Evolutionary conservation across 2,888 invertebrate species (phyloP), one percentile per base, ranked within the genome.

Genomic region (Andrena hattorfiana): DNA sequence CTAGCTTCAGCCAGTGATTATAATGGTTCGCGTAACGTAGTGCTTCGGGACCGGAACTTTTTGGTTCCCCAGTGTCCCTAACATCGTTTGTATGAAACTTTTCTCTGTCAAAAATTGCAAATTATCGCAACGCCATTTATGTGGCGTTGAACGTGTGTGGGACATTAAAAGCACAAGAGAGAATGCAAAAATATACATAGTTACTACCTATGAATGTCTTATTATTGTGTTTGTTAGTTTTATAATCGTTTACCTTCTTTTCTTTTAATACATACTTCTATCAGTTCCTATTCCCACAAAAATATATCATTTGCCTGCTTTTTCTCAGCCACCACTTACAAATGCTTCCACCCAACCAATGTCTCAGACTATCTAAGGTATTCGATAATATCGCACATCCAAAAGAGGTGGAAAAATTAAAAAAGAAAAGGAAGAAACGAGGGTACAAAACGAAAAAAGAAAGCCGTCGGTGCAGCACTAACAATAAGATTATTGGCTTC

Each of bases 71-170:
- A 7, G 71, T 35, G 78, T 35, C 67, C 28, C 62, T 81, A 56
- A 78, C 72, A 72, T 71, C 51, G 80, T 78, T 67, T 72, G n/a
- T 23, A 67, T 68, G 32, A 67, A 71, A 80, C 66, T 77, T 71
- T 62, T 26, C 66, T 28, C 26, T 48, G 30, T 20, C 8, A 60
- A 80, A 80, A 77, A 77, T 77, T 68, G 20, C 54, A 48, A 63
- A 68, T 54, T 51, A 62, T 35, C 60, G n/a, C 48, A 67, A 51
- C 32, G 51, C 64, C 64, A 49, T 69, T 64, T 48, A 26, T 48
- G 32, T n/a, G 48, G 23, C 13, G 26, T 32, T 64, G 60, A 66
- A 72, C 32, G 35, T 35, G 6, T n/a, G 10, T 10, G 2, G 49
- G 30, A 13, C 26, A 10, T 16, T 10, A 26, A 23, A 26, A 56